A percentile compares a stretch with the other conserved stretches of the same genome.
phyloP scores from a whole-genome alignment of 2,888 invertebrate genomes.

The Linhomoeus sp. region DNA sequence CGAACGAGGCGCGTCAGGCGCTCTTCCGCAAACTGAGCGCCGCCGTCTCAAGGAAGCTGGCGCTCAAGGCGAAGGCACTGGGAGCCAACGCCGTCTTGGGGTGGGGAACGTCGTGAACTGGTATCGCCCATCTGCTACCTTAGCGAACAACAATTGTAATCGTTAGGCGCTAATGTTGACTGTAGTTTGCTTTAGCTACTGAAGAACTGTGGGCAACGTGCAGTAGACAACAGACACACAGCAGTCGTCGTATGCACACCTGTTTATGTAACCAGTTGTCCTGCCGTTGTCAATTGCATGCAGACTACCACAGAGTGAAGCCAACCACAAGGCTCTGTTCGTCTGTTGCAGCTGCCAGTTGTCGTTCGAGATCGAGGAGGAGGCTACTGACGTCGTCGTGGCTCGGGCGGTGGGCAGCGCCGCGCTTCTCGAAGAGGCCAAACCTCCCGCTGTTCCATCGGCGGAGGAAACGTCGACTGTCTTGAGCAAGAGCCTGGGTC shows the following conservation, averaged over 20 bases:
- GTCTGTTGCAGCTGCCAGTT: constrained; percentile 49
- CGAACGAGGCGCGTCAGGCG: constrained; percentile 87
- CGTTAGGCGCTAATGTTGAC: no score
- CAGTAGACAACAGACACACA: background rate
- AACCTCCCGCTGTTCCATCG: background rate
- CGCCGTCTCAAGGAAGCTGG: constrained; percentile 56
- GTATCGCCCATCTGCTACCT: background rate
- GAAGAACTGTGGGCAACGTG: no score
- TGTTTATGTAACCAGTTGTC: background rate
- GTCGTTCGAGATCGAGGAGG: constrained; percentile 86
- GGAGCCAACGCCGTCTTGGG: constrained; percentile 88
- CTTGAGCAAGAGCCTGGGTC: no score
- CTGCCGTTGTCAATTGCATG: no score
- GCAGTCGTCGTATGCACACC: background rate
- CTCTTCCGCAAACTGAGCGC: constrained; percentile 75
- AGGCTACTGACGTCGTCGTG: constrained; percentile 61
- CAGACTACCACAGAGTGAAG: background rate
- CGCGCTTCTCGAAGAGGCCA: constrained; percentile 40
- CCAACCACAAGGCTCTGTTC: background rate
- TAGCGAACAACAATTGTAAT: no score
- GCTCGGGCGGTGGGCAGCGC: constrained; percentile 82
- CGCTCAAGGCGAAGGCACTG: constrained; percentile 70
- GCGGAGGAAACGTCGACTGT: background rate
- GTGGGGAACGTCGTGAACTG: constrained; percentile 21
- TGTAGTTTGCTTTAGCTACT: no score